These are phyloP conservation scores for Melanaphis sacchari DNA, from an alignment of 1,140 invertebrate genomes.

Conservation along the genomic window DNA sequence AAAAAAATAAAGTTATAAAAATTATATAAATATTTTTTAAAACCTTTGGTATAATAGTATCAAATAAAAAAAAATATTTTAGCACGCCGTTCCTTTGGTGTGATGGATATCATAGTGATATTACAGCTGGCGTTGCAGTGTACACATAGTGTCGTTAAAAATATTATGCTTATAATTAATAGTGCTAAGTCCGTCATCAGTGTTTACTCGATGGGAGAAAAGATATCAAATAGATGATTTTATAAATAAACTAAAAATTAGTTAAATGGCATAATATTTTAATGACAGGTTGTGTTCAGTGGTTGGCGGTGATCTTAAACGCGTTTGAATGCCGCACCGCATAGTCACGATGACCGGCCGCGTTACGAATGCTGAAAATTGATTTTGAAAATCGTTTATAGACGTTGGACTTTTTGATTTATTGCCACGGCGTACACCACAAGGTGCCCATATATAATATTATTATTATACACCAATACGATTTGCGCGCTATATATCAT, in stretches of 20 bases:
- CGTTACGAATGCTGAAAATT: background rate
- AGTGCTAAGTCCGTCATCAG: too few species aligned
- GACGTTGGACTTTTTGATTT: conserved; percentile 24
- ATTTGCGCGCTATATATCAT: background rate
- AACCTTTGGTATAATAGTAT: too few species aligned
- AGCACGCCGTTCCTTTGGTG: background rate
- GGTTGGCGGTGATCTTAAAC: too few species aligned
- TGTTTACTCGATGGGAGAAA: too few species aligned
- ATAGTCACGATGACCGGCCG: background rate
- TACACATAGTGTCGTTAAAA: background rate
- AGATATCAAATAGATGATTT: too few species aligned
- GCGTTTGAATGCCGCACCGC: background rate
- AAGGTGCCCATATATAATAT: background rate
- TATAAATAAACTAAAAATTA: too few species aligned
- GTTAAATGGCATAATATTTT: too few species aligned
- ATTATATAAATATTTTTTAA: too few species aligned
- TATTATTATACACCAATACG: background rate
- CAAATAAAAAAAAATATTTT: background rate
- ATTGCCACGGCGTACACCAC: background rate
- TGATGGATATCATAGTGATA: background rate
- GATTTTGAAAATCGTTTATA: background rate
- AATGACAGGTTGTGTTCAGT: too few species aligned
- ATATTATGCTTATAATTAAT: too few species aligned
- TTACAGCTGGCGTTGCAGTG: background rate
- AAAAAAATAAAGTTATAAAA: too few species aligned